phyloP scores from a whole-genome alignment of 2,888 invertebrate species.

The Gnatocerus cornutus region DNA sequence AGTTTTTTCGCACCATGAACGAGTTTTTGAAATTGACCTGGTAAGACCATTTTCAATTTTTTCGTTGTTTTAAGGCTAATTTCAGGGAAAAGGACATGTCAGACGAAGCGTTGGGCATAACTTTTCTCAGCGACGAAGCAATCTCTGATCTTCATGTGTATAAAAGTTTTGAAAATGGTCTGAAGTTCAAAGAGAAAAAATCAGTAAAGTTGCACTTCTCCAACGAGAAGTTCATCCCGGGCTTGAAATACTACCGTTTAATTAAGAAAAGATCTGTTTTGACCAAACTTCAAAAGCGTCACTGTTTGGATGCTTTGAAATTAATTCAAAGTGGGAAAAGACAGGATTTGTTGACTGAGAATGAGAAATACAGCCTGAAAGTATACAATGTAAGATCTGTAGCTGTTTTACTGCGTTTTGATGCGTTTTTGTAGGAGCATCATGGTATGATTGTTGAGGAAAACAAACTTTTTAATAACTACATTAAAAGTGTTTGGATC shows the following conservation, averaged over 20 bases:
- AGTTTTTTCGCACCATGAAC: conserved; percentile 39
- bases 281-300: conserved; percentile 51
- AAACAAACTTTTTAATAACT: conserved; percentile 52
- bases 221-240: conserved; percentile 40
- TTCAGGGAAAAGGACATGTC: conserved; percentile 50
- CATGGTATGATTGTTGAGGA: conserved; percentile 56
- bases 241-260: conserved; percentile 44
- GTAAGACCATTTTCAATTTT: conserved; percentile 17
- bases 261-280: conserved; percentile 41
- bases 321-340: conserved; percentile 54
- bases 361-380: conserved; percentile 51
- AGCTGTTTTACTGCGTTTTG: too few relatives aligned
- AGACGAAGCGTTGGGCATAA: conserved; percentile 22
- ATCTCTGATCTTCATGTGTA: conserved; percentile 51
- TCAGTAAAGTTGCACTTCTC: conserved; percentile 36
- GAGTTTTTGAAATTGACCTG: conserved; percentile 48
- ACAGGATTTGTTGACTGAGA: conserved; percentile 40
- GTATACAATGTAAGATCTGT: conserved; percentile 54
- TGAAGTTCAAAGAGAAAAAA: conserved; percentile 23
- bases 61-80: not conserved
- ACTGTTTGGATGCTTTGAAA: conserved; percentile 56
- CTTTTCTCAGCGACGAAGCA: conserved; percentile 46
- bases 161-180: conserved; percentile 50
- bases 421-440: conserved; percentile 47
- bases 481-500: conserved; percentile 52